These are phyloP conservation scores for Spea hammondii DNA, from an alignment of 2,797 vertebrate species.

Conservation along the genomic window DNA sequence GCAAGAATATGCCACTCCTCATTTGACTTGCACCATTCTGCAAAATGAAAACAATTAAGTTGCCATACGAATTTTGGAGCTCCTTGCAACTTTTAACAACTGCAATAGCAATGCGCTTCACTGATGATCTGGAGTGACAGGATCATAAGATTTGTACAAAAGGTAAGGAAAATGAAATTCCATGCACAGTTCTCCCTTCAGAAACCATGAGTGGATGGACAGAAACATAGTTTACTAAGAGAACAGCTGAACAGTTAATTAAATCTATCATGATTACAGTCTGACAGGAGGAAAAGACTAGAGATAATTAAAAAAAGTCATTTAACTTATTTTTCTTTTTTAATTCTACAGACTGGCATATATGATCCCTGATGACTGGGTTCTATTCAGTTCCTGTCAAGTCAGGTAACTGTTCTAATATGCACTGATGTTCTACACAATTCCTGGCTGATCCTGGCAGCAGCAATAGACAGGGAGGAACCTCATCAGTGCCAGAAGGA, in stretches of 20 bases:
- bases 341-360: slow-evolving; percentile 19
- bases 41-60: too few relatives aligned
- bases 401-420: slow-evolving; percentile 27
- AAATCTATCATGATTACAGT: slow-evolving; percentile 34
- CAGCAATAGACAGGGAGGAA: too few relatives aligned
- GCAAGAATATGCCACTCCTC: too few relatives aligned
- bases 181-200: not conserved
- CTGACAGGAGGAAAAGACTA: slow-evolving; percentile 22
- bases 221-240: slow-evolving; percentile 22
- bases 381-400: slow-evolving; percentile 21
- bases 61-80: too few relatives aligned
- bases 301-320: slow-evolving; percentile 39
- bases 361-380: slow-evolving; percentile 4
- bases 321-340: slow-evolving; percentile 22
- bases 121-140: too few relatives aligned
- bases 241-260: slow-evolving; percentile 39
- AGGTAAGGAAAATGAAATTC: too few relatives aligned
- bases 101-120: too few relatives aligned
- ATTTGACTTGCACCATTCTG: too few relatives aligned
- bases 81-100: too few relatives aligned
- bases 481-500: too few relatives aligned
- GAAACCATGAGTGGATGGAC: not conserved
- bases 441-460: not conserved
- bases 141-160: too few relatives aligned
- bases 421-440: slow-evolving; percentile 17